Evolutionary conservation across 2,113 vertebrate genomes (phyloP).

Genomic region (Carollia perspicillata): DNA sequence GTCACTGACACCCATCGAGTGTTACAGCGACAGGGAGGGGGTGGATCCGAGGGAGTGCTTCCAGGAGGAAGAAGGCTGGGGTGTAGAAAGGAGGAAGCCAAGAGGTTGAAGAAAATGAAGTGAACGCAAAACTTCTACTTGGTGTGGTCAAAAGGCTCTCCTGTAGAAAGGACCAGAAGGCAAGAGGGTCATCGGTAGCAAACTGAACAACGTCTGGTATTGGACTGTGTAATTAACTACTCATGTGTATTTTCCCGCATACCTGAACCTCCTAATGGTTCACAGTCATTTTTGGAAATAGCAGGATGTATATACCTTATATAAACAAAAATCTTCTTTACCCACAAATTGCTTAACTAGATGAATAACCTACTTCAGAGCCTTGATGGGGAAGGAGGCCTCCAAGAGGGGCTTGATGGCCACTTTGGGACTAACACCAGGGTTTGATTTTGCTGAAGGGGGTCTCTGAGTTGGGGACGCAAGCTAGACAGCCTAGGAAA

Average conservation of each 20-base stretch:
- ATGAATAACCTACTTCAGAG: slow-evolving; percentile 18
- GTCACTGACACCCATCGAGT: slow-evolving; percentile 32
- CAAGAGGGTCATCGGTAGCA: neutral
- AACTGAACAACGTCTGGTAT: neutral
- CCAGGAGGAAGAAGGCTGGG: neutral
- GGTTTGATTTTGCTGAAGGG: neutral
- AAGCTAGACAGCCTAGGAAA: neutral
- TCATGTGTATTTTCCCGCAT: neutral
- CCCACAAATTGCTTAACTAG: neutral
- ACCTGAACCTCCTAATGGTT: neutral
- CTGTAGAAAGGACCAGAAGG: neutral
- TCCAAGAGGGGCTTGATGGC: neutral
- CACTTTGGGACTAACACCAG: neutral
- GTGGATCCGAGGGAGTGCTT: neutral
- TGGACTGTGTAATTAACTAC: neutral
- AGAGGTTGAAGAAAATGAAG: neutral
- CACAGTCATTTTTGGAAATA: neutral
- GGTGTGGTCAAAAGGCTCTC: neutral
- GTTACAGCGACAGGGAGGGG: neutral
- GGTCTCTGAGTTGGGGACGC: neutral
- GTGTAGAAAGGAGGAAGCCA: neutral
- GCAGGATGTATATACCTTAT: neutral
- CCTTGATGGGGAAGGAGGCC: neutral
- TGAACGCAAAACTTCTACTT: neutral
- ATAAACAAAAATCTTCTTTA: neutral